Conservation (phyloP, 2,888 invertebrate species). For the Deilephila elpenor region DNA sequence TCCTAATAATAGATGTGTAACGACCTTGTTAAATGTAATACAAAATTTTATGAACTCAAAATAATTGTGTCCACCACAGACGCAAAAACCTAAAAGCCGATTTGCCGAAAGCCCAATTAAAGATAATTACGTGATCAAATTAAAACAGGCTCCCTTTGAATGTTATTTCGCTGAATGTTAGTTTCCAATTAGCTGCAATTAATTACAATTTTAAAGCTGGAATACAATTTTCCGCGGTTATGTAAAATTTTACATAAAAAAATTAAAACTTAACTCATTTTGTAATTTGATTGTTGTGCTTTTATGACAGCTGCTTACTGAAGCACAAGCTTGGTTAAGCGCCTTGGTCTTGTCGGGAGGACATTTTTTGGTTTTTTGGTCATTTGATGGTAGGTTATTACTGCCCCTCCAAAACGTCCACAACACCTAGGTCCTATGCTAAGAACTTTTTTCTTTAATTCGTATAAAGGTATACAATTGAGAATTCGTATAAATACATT, state of each 20-base stretch:
- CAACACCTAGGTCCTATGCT: too few relatives aligned
- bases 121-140: slow-evolving; percentile 1
- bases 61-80: background rate
- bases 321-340: too few relatives aligned
- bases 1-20: background rate
- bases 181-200: background rate
- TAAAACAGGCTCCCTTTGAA: slow-evolving; percentile 2
- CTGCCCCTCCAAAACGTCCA: too few relatives aligned
- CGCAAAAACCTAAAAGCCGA: background rate
- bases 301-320: too few relatives aligned
- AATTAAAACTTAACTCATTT: background rate
- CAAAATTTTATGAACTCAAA: background rate
- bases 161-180: background rate
- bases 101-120: background rate
- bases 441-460: too few relatives aligned
- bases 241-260: background rate
- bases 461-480: too few relatives aligned
- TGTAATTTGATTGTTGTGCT: too few relatives aligned
- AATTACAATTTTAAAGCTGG: background rate
- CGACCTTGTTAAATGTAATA: background rate
- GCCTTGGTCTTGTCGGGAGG: too few relatives aligned
- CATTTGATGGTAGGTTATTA: too few relatives aligned
- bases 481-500: too few relatives aligned
- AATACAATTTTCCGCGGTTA: background rate
- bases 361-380: too few relatives aligned